Conservation (phyloP, 2,113 vertebrate species). For the Piaya cayana region DNA sequence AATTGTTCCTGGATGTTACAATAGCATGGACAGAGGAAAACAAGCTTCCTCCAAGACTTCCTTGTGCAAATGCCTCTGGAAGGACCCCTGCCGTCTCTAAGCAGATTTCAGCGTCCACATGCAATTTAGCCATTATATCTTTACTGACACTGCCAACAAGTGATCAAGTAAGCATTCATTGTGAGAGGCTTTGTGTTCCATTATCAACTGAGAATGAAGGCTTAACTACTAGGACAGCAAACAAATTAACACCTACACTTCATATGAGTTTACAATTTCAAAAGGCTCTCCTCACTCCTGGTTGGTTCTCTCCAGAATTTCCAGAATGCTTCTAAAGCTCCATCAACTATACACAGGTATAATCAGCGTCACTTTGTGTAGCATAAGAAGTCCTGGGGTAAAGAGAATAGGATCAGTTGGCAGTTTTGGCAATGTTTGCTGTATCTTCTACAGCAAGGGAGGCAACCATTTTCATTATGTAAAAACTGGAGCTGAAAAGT, state of each 20-base stretch:
- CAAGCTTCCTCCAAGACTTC: background rate
- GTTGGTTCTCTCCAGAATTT: background rate
- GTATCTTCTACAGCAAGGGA: background rate
- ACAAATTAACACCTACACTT: slow-evolving; percentile 1
- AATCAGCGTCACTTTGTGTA: background rate
- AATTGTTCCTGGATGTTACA: slow-evolving; percentile 13
- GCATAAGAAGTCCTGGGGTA: background rate
- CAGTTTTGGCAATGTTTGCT: background rate
- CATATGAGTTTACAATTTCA: background rate
- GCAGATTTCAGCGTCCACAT: background rate
- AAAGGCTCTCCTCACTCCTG: background rate
- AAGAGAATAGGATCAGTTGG: background rate
- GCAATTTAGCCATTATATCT: background rate
- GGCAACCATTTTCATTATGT: background rate
- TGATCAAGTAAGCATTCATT: background rate
- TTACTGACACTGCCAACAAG: background rate
- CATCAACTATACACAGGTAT: background rate
- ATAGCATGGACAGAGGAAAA: background rate
- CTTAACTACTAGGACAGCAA: background rate
- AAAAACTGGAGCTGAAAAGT: background rate
- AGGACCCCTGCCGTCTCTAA: background rate
- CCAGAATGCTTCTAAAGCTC: background rate
- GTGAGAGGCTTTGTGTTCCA: background rate
- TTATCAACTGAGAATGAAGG: background rate
- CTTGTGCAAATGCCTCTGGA: slow-evolving; percentile 9